Evolutionary conservation across 2,113 vertebrate genomes (phyloP).

Genomic region (Atherinomorus stipes): DNA sequence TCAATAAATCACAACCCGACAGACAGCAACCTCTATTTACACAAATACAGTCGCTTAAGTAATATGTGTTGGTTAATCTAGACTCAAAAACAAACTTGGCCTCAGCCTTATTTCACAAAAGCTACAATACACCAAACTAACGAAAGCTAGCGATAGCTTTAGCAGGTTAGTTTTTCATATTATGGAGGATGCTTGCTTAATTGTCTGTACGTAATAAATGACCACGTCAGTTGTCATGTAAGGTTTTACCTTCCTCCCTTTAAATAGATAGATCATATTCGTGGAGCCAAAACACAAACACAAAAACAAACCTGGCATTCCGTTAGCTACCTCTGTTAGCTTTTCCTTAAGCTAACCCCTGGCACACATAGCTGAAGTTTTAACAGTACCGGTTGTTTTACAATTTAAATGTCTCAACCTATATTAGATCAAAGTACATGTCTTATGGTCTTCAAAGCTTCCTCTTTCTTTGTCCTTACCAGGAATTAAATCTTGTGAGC

Average conservation of each 20-base stretch:
- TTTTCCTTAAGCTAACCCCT: conserved; percentile 44
- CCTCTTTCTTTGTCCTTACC: conserved; percentile 67
- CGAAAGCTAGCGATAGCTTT: conserved; percentile 45
- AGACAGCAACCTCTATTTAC: background rate
- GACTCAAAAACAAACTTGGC: background rate
- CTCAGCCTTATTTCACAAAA: conserved; percentile 8
- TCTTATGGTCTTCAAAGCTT: background rate
- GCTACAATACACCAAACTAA: conserved; percentile 20
- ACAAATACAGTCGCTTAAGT: background rate
- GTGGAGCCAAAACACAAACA: background rate
- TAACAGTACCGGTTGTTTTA: background rate
- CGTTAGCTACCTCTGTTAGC: conserved; percentile 59
- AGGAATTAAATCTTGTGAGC: conserved; percentile 51
- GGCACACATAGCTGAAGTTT: conserved; percentile 44
- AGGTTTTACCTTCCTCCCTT: no score
- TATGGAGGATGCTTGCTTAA: conserved; percentile 6
- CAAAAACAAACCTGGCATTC: conserved; percentile 3
- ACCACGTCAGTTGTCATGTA: no score
- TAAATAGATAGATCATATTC: background rate
- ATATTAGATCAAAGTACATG: background rate
- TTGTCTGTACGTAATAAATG: background rate
- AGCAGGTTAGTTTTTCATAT: conserved; percentile 52
- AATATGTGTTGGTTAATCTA: background rate
- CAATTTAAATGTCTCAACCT: background rate
- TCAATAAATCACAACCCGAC: background rate